Percentiles rank a stretch among this genome's conserved stretches.
phyloP scores from a whole-genome alignment of 2,113 vertebrate species.

The Elaphurus davidianus region DNA sequence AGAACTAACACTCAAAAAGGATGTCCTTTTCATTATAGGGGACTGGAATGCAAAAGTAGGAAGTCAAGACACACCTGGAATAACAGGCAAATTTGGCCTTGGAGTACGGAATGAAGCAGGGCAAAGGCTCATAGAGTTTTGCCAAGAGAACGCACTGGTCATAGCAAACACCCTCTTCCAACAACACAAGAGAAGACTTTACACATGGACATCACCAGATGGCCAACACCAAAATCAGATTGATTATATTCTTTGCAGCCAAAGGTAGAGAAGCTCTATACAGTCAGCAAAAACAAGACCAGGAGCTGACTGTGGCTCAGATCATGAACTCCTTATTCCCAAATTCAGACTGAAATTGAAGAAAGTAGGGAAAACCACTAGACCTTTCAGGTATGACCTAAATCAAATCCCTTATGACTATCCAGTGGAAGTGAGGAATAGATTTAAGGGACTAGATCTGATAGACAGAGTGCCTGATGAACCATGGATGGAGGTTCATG shows the following conservation, averaged over 20 bases:
- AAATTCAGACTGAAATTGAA: background rate
- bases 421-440: background rate
- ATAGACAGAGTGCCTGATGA: too few species aligned
- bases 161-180: too few species aligned
- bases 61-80: too few species aligned
- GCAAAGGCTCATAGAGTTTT: too few species aligned
- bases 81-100: too few species aligned
- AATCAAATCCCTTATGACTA: background rate
- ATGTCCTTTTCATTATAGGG: background rate
- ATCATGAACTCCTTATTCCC: background rate
- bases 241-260: background rate
- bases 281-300: background rate
- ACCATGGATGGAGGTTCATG: fast-evolving
- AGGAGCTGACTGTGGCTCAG: fast-evolving
- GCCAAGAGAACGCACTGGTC: fast-evolving
- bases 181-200: too few species aligned
- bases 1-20: background rate
- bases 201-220: background rate
- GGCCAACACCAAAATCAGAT: fast-evolving
- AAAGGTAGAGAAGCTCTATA: background rate
- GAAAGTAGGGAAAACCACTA: background rate
- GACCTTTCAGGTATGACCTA: background rate
- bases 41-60: background rate
- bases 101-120: fast-evolving
- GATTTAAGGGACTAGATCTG: background rate